A percentile compares a stretch with the other conserved stretches of the same genome.
phyloP scores from a whole-genome alignment of 2,113 vertebrate species.

The Jaculus jaculus region DNA sequence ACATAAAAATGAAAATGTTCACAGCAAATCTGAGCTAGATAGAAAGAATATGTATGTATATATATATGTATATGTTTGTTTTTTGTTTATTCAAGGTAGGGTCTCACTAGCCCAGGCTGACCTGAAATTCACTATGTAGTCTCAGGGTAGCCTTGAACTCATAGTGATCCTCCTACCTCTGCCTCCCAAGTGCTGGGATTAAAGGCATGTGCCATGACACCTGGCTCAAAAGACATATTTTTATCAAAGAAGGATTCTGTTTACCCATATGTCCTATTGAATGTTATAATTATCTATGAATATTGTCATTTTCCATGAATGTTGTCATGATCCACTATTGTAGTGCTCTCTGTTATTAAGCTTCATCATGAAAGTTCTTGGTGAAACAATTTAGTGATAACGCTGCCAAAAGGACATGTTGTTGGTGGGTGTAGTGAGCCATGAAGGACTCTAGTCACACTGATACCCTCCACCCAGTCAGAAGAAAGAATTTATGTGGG shows the following conservation, averaged over 20 bases:
- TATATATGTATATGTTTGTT: too few species aligned
- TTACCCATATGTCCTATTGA: too few species aligned
- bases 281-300: too few species aligned
- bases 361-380: background rate
- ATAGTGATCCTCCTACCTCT: too few species aligned
- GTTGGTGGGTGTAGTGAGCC: background rate
- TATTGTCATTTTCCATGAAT: background rate
- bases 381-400: background rate
- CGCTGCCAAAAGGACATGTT: background rate
- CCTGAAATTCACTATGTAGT: too few species aligned
- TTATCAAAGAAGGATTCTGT: background rate
- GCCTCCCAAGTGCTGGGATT: too few species aligned
- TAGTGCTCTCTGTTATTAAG: background rate
- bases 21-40: background rate
- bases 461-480: background rate
- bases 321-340: background rate
- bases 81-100: too few species aligned
- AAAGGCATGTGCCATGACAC: too few species aligned
- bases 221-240: background rate
- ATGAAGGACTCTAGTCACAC: background rate
- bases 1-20: background rate
- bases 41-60: too few species aligned
- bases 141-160: too few species aligned
- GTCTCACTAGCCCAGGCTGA: too few species aligned
- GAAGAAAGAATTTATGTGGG: too few species aligned